Percentiles rank a stretch among this genome's conserved stretches.
Conservation (phyloP, 2,113 vertebrate genomes). For the Haplochromis vanheusdeni region DNA sequence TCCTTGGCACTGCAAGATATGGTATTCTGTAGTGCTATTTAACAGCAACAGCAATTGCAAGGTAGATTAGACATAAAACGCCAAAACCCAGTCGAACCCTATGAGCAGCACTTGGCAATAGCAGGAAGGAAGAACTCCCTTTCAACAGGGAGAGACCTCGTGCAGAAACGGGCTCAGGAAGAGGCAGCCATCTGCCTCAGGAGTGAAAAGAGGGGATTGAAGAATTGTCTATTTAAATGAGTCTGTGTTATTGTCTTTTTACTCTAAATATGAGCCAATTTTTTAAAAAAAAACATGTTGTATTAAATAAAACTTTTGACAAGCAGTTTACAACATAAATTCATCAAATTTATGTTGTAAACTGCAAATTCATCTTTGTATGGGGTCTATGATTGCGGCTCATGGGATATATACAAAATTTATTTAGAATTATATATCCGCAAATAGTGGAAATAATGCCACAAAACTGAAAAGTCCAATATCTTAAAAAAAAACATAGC, state of each 20-base stretch:
- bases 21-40: background rate
- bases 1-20: background rate
- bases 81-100: background rate
- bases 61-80: background rate
- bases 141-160: background rate
- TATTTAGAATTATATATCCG: background rate
- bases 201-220: background rate
- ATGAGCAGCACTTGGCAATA: background rate
- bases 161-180: background rate
- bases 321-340: background rate
- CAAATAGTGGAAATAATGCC: background rate
- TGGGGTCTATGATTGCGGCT: background rate
- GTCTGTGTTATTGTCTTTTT: background rate
- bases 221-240: background rate
- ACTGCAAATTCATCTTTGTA: background rate
- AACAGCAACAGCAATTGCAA: background rate
- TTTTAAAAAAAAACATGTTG: background rate
- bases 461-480: background rate
- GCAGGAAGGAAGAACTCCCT: background rate
- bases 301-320: background rate
- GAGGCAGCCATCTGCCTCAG: background rate
- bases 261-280: background rate
- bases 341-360: background rate
- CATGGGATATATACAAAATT: background rate
- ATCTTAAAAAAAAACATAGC: background rate